These are phyloP conservation scores for Amphipoea lucens DNA, from an alignment of 2,888 invertebrate genomes.

Conservation along the genomic window DNA sequence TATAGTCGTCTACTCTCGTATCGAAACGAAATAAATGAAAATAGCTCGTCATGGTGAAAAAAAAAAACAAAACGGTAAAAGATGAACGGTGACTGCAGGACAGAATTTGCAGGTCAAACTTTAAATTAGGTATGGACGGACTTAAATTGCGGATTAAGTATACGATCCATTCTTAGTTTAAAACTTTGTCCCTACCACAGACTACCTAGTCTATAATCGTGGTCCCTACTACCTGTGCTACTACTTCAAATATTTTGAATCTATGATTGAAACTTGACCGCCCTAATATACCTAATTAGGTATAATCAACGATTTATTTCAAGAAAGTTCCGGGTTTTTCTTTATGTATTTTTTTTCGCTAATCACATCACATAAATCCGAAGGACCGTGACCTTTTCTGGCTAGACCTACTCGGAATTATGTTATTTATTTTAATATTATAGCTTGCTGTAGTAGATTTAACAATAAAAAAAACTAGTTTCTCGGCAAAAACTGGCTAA, in stretches of 20 bases:
- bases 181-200: neutral
- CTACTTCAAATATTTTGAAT: neutral
- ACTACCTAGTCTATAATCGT: neutral
- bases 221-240: no score
- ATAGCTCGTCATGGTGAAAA: neutral
- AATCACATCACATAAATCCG: conserved; percentile 30
- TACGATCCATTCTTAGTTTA: no score
- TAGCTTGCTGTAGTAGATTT: conserved; percentile 11
- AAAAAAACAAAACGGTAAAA: neutral
- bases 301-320: conserved; percentile 2
- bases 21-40: neutral
- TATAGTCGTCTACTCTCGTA: neutral
- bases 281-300: neutral
- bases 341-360: conserved; percentile 11
- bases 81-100: neutral
- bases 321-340: conserved; percentile 34
- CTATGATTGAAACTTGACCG: conserved; percentile 21
- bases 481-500: conserved; percentile 35
- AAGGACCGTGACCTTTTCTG: conserved; percentile 54
- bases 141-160: neutral
- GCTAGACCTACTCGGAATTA: conserved; percentile 7
- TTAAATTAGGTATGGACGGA: neutral
- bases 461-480: conserved; percentile 50
- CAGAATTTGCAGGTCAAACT: neutral
- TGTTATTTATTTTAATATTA: conserved; percentile 30